Base-by-base conservation (phyloP, 2,113 vertebrate genomes). In the Gallinago jamesoni region DNA sequence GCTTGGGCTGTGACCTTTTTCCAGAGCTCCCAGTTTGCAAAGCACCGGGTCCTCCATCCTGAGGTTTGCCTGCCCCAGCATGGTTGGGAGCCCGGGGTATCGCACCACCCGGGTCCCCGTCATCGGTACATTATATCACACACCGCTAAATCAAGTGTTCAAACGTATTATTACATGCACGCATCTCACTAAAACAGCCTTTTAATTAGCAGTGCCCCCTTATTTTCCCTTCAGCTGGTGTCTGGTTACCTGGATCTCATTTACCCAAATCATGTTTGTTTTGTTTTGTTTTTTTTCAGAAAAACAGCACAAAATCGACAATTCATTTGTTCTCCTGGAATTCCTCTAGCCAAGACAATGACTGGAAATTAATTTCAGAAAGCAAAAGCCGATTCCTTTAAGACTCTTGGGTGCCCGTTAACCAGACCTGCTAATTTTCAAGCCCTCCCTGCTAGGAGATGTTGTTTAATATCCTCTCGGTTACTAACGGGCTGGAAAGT, bases 391-490 rank as follows among this genome's bases (percentile, higher is more conserved):
- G 66, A 55, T 70, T 89, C 14, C 93, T 92, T 85, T 35, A 81
- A 90, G 83, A 94, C 48, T 95, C 64, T 14, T 86, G 64, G 82
- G 60, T 64, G 24, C 50, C 57, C 1, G 2, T 91, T 82, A 80
- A 57, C 59, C 67, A 92, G 90, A 91, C 64, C 89, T 83, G 93
- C 73, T 92, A 94, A 91, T 83, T 92, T 91, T 76, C 30, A 87
- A 94, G 87, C 8, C 15, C 69, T 93, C 93, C 87, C 63, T 93
- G 59, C 89, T 92, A 79, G 50, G 57, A 95, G 79, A 95, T 87
- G 86, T 47, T 94, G 91, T 95, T 97, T 94, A 96, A 97, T 87
- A 91, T 95, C 94, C 92, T 96, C 77, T 91, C 66, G 87, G 96
- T 97, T 91, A 87, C 92, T 95, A 96, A 93, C 33, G 6, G 93